phyloP scores from a whole-genome alignment of 2,113 vertebrate species.

The Mesembrinibis cayennensis region DNA sequence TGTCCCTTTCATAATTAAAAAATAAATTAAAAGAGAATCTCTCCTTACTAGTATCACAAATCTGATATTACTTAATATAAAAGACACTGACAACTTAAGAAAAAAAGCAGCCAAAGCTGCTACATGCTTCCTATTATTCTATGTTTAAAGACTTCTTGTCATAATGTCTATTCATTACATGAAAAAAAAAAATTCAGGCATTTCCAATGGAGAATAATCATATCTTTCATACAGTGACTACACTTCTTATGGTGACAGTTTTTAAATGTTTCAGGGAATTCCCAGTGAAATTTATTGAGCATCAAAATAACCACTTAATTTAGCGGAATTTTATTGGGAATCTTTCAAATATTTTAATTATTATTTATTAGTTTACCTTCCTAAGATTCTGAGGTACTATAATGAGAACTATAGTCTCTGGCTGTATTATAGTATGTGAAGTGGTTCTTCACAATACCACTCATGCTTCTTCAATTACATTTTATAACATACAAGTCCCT shows the following conservation, averaged over 20 bases:
- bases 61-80: neutral
- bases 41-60: neutral
- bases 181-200: neutral
- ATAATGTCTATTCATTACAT: neutral
- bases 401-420: neutral
- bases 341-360: neutral
- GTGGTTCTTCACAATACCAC: neutral
- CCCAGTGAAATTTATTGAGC: neutral
- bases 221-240: neutral
- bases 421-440: neutral
- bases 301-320: neutral
- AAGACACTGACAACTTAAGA: neutral
- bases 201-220: neutral
- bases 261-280: neutral
- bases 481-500: neutral
- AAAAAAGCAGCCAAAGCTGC: neutral
- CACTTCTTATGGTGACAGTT: neutral
- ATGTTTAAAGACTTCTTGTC: neutral
- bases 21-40: neutral
- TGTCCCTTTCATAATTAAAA: neutral
- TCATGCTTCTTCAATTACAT: neutral
- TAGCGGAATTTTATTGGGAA: neutral
- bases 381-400: neutral
- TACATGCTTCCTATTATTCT: neutral
- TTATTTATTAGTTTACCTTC: neutral